These are phyloP conservation scores for Gisinianus flammeolus DNA, from an alignment of 2,888 invertebrate genomes.

Conservation along the genomic window DNA sequence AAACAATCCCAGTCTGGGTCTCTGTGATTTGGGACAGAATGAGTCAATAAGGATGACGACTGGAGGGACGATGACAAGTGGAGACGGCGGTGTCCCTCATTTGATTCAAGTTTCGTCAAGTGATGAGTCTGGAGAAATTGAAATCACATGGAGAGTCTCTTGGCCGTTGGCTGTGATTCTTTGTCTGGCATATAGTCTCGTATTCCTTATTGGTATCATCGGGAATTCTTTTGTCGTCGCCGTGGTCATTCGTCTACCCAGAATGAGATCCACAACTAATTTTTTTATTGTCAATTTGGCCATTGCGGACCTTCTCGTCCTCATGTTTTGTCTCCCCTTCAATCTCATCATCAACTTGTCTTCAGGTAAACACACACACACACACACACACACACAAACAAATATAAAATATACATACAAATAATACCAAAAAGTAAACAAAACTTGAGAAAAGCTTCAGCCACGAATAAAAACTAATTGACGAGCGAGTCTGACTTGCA, in stretches of 20 bases:
- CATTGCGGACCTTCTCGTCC: constrained; percentile 67
- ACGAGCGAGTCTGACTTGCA: too few species aligned
- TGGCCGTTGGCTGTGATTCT: constrained; percentile 65
- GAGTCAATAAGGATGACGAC: neutral
- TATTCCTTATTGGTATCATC: constrained; percentile 83
- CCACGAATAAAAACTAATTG: too few species aligned
- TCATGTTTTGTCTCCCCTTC: constrained; percentile 67
- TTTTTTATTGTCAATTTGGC: constrained; percentile 74
- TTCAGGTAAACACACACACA: constrained; percentile 65
- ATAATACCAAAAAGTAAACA: too few species aligned
- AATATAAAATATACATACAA: too few species aligned
- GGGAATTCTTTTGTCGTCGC: constrained; percentile 90
- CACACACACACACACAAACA: too few species aligned
- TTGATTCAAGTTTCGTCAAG: neutral
- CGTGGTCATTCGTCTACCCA: constrained; percentile 82
- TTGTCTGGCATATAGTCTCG: constrained; percentile 83
- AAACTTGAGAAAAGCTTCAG: too few species aligned
- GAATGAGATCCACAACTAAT: constrained; percentile 92
- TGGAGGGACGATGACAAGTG: neutral
- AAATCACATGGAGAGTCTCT: constrained; percentile 12
- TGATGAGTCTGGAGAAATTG: neutral
- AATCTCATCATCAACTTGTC: constrained; percentile 67
- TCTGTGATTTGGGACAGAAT: neutral
- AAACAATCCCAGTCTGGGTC: neutral
- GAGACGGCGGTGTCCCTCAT: too few species aligned